Conservation (phyloP, 1,140 invertebrate species). For the Pogonomyrmex barbatus region DNA sequence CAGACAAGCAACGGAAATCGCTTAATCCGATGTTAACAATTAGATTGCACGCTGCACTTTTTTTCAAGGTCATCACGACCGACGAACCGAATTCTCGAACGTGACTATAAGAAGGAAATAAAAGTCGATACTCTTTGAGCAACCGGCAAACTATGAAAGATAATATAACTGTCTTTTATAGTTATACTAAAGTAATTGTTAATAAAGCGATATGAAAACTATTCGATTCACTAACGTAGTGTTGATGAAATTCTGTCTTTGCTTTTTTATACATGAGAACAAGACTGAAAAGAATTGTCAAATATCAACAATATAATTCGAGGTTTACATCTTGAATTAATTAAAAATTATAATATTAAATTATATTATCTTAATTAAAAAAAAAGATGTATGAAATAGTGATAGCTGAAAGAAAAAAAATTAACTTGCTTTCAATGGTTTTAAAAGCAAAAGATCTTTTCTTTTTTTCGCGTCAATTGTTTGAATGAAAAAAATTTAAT, state of each 20-base stretch:
- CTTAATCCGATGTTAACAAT: slow-evolving; percentile 43
- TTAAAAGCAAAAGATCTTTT: not conserved
- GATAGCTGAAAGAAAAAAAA: not conserved
- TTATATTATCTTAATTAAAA: not conserved
- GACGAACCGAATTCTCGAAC: slow-evolving; percentile 35
- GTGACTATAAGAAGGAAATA: not conserved
- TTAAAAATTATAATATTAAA: not conserved
- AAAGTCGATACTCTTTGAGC: slow-evolving; percentile 40
- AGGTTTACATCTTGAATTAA: not conserved
- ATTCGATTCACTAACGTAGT: not conserved
- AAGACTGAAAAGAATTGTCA: not conserved
- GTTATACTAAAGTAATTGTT: not conserved
- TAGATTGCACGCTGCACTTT: slow-evolving; percentile 40
- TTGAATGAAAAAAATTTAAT: not conserved
- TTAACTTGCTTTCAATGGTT: not conserved
- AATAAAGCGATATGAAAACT: not conserved
- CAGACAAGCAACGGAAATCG: slow-evolving; percentile 32
- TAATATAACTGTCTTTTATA: not conserved
- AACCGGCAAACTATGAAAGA: not conserved
- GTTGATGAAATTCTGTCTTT: not conserved
- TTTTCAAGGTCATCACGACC: slow-evolving; percentile 21
- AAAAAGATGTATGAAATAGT: not conserved
- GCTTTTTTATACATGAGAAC: not conserved
- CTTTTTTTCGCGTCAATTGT: not conserved
- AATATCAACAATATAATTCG: not conserved